phyloP scores from a whole-genome alignment of 23 tunicate genomes.

The Diplosoma virens region DNA sequence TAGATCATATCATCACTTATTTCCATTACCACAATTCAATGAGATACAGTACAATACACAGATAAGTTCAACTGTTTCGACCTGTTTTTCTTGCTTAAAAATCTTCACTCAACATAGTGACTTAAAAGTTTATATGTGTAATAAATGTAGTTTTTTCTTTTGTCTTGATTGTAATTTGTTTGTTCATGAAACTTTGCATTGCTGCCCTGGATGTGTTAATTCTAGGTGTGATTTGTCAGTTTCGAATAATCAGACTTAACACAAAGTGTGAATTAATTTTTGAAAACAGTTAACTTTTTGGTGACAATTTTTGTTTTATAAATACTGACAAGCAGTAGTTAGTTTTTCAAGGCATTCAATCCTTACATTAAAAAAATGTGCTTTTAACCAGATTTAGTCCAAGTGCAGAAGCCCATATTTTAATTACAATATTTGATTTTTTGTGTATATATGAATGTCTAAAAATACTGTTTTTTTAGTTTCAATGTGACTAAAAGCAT shows the following conservation, averaged over 20 bases:
- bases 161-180: slow-evolving; percentile 85
- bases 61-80: background rate
- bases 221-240: slow-evolving; percentile 49
- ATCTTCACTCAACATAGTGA: slow-evolving; percentile 2
- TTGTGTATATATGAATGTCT: no score
- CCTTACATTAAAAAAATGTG: no score
- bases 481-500: no score
- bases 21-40: slow-evolving; percentile 67
- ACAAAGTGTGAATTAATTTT: no score
- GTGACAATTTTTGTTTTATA: no score
- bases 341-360: no score
- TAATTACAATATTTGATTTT: no score
- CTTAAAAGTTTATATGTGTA: slow-evolving; percentile 50
- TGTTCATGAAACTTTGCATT: slow-evolving; percentile 82
- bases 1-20: slow-evolving; percentile 91
- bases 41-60: slow-evolving; percentile 5
- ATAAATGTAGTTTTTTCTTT: slow-evolving; percentile 38
- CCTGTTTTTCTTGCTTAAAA: slow-evolving; percentile 62
- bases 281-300: no score
- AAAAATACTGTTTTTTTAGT: no score
- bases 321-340: no score
- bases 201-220: slow-evolving; percentile 95
- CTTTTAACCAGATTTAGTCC: no score
- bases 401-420: no score
- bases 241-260: background rate